Evolutionary conservation across 2,113 vertebrate genomes (phyloP).

Genomic region (Gopherus evgoodei): DNA sequence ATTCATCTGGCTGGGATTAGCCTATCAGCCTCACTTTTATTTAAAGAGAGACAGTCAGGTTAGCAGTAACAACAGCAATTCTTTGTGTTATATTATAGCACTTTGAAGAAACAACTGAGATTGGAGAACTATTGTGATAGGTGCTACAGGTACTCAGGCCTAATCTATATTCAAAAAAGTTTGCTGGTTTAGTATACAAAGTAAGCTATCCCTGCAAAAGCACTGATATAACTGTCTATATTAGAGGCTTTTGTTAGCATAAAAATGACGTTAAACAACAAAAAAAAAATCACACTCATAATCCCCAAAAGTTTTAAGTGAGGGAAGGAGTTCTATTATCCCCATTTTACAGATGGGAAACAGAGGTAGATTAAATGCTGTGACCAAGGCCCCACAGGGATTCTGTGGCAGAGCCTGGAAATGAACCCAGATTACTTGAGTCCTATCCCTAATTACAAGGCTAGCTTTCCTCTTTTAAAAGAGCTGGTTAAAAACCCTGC

Average conservation of each 20-base stretch:
- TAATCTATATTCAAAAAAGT: neutral
- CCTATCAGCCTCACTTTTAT: conserved; percentile 41
- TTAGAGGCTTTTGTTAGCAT: neutral
- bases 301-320: conserved; percentile 14
- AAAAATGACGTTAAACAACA: conserved; percentile 16
- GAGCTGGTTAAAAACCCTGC: neutral
- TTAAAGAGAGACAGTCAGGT: conserved; percentile 53
- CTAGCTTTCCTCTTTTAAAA: too few relatives aligned
- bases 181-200: conserved; percentile 18
- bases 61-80: conserved; percentile 63
- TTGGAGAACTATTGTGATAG: fast-evolving
- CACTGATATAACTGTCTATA: neutral
- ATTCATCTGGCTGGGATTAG: conserved; percentile 22
- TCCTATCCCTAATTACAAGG: neutral
- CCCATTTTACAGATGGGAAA: neutral
- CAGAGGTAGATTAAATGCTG: conserved; percentile 11
- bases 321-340: neutral
- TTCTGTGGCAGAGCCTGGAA: neutral
- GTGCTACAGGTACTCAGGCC: neutral
- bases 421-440: neutral
- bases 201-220: neutral
- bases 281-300: neutral
- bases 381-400: neutral
- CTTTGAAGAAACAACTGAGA: conserved; percentile 42
- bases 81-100: conserved; percentile 9